Conservation (phyloP, 2,797 vertebrate species). For the Tapera naevia region DNA sequence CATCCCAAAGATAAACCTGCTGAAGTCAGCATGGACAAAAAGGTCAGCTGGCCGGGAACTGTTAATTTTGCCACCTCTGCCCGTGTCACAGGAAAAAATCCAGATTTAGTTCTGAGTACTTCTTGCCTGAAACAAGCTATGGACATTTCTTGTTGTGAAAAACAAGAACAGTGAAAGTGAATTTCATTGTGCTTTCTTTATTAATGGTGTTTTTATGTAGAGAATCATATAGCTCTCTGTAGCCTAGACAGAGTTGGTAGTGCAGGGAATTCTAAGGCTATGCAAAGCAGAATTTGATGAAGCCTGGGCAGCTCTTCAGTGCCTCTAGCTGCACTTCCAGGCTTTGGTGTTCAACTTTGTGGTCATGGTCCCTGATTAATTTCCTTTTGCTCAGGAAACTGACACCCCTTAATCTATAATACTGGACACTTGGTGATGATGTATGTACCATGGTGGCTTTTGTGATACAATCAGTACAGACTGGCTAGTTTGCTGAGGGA, state of each 20-base stretch:
- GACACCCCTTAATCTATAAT: neutral
- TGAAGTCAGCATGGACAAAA: conserved; percentile 79
- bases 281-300: neutral
- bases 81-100: neutral
- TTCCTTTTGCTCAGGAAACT: neutral
- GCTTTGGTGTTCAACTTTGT: neutral
- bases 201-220: neutral
- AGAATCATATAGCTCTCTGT: neutral
- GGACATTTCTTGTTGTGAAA: neutral
- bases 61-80: neutral
- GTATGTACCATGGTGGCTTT: neutral
- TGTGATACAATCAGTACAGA: neutral
- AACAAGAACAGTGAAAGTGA: neutral
- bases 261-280: neutral
- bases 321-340: neutral
- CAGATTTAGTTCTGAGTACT: neutral
- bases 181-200: neutral
- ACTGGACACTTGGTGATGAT: neutral
- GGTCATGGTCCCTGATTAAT: neutral
- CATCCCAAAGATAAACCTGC: conserved; percentile 57
- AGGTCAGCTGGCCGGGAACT: conserved; percentile 76
- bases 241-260: neutral
- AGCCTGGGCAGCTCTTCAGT: neutral
- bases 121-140: neutral
- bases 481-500: neutral